A percentile compares a stretch with the other conserved stretches of the same genome.
phyloP scores from a whole-genome alignment of 2,113 vertebrate genomes.

The Tenebrosternarchus preto region DNA sequence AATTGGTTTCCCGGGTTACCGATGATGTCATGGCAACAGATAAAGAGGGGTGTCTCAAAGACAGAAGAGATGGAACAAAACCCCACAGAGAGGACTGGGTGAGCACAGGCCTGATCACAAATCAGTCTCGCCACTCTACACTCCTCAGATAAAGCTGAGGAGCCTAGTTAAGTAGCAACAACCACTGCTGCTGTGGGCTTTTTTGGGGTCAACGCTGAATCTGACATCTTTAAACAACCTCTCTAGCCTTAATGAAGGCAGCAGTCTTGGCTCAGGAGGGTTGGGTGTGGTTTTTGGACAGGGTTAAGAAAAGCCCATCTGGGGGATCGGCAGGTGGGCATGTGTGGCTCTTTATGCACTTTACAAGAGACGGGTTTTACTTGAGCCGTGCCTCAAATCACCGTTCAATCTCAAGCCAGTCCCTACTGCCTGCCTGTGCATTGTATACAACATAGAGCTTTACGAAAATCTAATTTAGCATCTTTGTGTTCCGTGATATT shows the following conservation, averaged over 20 bases:
- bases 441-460: not conserved
- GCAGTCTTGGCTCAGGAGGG: not conserved
- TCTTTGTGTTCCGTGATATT: not conserved
- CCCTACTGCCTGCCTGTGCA: not conserved
- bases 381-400: not conserved
- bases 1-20: slow-evolving; percentile 67
- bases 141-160: not conserved
- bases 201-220: no score
- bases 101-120: not conserved
- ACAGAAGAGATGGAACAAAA: slow-evolving; percentile 50
- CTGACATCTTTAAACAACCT: no score
- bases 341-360: not conserved
- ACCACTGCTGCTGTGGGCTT: no score
- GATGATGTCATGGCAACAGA: slow-evolving; percentile 69
- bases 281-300: not conserved
- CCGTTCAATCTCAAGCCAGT: not conserved
- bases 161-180: not conserved
- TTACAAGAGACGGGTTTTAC: not conserved
- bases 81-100: not conserved
- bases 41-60: slow-evolving; percentile 55
- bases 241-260: not conserved
- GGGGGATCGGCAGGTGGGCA: not conserved
- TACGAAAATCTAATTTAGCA: not conserved
- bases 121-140: slow-evolving; percentile 1
- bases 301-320: slow-evolving; percentile 9